Base-by-base conservation (phyloP, 2,113 vertebrate species). In the Todiramphus chloris region DNA sequence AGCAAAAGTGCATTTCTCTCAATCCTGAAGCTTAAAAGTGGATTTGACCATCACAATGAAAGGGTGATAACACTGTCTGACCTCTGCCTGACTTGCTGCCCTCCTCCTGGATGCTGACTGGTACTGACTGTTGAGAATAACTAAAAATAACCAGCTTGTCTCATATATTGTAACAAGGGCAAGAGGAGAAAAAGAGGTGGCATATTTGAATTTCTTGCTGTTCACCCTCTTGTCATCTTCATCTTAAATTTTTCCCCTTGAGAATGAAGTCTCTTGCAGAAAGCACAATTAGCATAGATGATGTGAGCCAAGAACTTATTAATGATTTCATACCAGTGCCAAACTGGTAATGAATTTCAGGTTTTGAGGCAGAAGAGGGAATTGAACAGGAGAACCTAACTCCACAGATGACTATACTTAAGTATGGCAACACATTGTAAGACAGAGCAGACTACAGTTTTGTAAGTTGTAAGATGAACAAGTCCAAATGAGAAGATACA, bases 21-120 rank as follows among this genome's bases (percentile, higher is more conserved):
- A 98, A 96, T 98, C 97, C 96, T 96, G 93, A 98, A 99, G 98
- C 98, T 99, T 99, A 99, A 96, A 95, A 91, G 97, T 94, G 98
- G 98, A 99, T 99, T 98, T 99, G 97, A 93, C 97, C 93, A 97
- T 98, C 94, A 99, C 98, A 99, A 98, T 98, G 98, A 98, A 97
- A 98, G 97, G 97, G 94, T 98, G 98, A 97, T 97, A 97, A 86
- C 73, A 64, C 95, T 96, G 98, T 99, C 98, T 99, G 98, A 99
- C 99, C 98, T 97, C 94, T 35, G 88, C 96, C 94, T 97, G 98
- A 99, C 98, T 98, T 95, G 62, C 8, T 94, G 96, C 77, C 75
- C 97, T 97, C 96, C 94, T 97, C 86, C 76, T 97, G 97, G 89
- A 97, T 98, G 97, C 97, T 97, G 98, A 98, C 97, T 96, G 91